Percentiles rank a stretch among this genome's conserved stretches.
phyloP scores from a whole-genome alignment of 2,888 invertebrate genomes.

The Megaustenia siamemsis region DNA sequence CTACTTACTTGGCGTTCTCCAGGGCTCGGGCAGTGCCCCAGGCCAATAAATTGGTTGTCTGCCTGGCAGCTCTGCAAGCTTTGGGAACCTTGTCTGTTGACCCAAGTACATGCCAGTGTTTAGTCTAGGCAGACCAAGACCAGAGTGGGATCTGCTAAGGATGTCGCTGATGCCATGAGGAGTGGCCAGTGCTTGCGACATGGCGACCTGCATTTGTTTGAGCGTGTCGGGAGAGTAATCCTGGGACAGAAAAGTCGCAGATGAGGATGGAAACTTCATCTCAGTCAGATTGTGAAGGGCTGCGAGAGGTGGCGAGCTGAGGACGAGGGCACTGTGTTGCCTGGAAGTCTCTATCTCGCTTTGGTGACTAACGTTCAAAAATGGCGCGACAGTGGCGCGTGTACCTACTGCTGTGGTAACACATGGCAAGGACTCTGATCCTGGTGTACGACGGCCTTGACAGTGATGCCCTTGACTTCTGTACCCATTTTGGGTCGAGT shows the following conservation, averaged over 20 bases:
- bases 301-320: conserved; percentile 89
- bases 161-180: conserved; percentile 98
- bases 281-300: conserved; percentile 95
- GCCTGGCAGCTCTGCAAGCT: conserved; percentile 79
- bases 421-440: conserved; percentile 23
- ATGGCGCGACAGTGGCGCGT: conserved; percentile 61
- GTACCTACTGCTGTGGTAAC: conserved; percentile 3
- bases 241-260: conserved; percentile 65
- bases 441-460: conserved; percentile 44
- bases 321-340: conserved; percentile 81
- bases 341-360: conserved; percentile 52
- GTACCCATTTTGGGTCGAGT: conserved; percentile 64
- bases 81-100: conserved; percentile 82
- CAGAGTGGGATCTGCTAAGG: conserved; percentile 87
- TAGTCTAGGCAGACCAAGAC: conserved; percentile 70
- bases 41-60: conserved; percentile 91
- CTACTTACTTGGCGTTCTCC: conserved; percentile 69
- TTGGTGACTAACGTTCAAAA: conserved; percentile 61
- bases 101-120: conserved; percentile 82
- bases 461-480: conserved; percentile 46
- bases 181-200: conserved; percentile 82
- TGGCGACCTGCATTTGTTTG: conserved; percentile 66
- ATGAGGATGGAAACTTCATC: conserved; percentile 83
- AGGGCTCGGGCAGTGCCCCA: conserved; percentile 93
- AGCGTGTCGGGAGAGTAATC: conserved; percentile 62